phyloP scores from a whole-genome alignment of 2,113 vertebrate genomes.

The Daphoenositta chrysoptera region DNA sequence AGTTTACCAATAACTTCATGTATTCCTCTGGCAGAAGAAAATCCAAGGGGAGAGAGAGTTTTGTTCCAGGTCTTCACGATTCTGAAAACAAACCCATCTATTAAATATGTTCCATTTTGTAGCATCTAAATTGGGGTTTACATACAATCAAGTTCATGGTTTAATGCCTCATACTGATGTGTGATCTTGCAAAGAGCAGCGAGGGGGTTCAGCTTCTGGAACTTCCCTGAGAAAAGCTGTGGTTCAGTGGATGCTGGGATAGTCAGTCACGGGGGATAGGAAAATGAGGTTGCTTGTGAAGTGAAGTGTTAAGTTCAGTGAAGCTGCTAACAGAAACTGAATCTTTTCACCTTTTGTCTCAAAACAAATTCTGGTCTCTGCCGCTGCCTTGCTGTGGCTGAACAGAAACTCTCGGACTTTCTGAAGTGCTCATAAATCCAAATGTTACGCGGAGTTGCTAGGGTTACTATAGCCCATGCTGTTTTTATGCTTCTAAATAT shows the following conservation, averaged over 20 bases:
- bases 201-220: neutral
- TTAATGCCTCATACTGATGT: fast-evolving
- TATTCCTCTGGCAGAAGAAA: neutral
- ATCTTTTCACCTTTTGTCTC: neutral
- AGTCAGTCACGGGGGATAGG: neutral
- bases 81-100: neutral
- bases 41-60: neutral
- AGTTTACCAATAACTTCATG: neutral
- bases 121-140: neutral
- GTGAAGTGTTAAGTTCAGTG: neutral
- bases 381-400: neutral
- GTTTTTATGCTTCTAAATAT: neutral
- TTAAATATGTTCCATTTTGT: neutral
- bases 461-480: neutral
- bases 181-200: neutral
- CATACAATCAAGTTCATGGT: neutral
- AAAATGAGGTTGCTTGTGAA: neutral
- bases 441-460: neutral
- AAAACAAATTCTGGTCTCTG: neutral
- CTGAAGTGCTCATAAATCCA: neutral
- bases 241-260: neutral
- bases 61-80: neutral
- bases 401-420: neutral
- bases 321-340: neutral
- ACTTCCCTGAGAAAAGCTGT: neutral